Conservation (phyloP, 2,888 invertebrate species). For the Anorthoa munda region DNA sequence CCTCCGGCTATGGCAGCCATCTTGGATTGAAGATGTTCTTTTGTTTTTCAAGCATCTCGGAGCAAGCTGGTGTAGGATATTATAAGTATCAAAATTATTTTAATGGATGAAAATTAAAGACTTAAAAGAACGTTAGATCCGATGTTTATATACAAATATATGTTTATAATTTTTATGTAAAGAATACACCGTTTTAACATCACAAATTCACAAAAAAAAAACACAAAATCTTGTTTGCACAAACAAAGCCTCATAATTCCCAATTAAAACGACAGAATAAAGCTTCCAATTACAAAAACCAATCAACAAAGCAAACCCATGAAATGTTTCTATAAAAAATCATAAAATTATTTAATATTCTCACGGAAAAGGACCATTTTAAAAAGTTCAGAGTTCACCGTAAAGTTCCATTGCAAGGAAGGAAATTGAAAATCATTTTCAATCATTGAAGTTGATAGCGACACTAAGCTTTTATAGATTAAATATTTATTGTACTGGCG, state of each 20-base stretch:
- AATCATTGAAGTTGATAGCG: slow-evolving; percentile 9
- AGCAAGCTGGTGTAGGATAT: background rate
- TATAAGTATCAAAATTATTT: background rate
- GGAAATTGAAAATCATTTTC: slow-evolving; percentile 30
- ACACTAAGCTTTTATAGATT: slow-evolving; percentile 9
- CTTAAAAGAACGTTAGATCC: background rate
- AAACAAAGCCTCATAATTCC: slow-evolving; percentile 5
- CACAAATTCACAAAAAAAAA: too few relatives aligned
- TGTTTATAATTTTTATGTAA: background rate
- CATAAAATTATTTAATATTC: slow-evolving; percentile 15
- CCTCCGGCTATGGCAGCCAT: slow-evolving; percentile 7
- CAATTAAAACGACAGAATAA: slow-evolving; percentile 16
- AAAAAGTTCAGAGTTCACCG: slow-evolving; percentile 18
- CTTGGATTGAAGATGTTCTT: slow-evolving; percentile 4
- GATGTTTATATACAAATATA: too few relatives aligned
- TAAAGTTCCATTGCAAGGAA: background rate
- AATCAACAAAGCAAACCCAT: slow-evolving; percentile 13
- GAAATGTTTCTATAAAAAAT: slow-evolving; percentile 5
- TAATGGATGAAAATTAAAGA: too few relatives aligned
- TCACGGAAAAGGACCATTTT: background rate
- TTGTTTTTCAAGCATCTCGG: slow-evolving; percentile 21
- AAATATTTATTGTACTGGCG: slow-evolving; percentile 14
- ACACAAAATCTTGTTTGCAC: slow-evolving; percentile 10
- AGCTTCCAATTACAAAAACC: slow-evolving; percentile 4
- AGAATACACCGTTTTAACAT: background rate